Evolutionary conservation across 2,113 vertebrate species (phyloP).

Genomic region (Vidua macroura): DNA sequence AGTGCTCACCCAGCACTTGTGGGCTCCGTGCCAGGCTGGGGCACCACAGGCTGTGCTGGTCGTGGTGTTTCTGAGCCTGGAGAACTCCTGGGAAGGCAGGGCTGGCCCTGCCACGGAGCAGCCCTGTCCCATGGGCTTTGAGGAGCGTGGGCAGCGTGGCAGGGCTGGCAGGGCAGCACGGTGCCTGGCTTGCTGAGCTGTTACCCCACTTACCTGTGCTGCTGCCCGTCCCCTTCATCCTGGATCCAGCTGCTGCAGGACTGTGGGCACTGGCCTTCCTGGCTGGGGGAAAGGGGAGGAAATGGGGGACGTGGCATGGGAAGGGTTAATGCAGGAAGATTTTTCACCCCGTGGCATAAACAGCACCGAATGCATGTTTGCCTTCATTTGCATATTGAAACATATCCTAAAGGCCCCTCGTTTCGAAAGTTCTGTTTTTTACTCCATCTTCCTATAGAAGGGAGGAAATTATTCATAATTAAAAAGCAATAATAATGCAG

Average conservation of each 20-base stretch:
- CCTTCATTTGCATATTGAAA: slow-evolving; percentile 70
- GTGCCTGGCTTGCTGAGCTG: rapidly evolving
- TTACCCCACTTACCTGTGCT: rapidly evolving
- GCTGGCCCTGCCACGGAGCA: not conserved
- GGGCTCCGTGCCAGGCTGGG: rapidly evolving
- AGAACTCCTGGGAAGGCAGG: not conserved
- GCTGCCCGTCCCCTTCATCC: not conserved
- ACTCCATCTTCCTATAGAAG: slow-evolving; percentile 68
- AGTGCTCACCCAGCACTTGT: rapidly evolving
- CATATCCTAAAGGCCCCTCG: slow-evolving; percentile 64
- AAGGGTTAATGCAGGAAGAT: slow-evolving; percentile 53
- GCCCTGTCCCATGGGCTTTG: rapidly evolving
- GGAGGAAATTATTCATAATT: slow-evolving; percentile 77
- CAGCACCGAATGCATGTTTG: slow-evolving; percentile 66
- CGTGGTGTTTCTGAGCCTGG: rapidly evolving
- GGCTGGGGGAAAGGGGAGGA: not conserved
- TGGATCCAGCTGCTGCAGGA: not conserved
- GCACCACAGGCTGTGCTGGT: not conserved
- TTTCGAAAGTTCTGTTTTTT: slow-evolving; percentile 56
- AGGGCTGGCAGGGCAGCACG: not conserved
- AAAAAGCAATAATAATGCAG: slow-evolving; percentile 77
- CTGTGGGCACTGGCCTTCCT: rapidly evolving
- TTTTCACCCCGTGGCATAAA: slow-evolving; percentile 70
- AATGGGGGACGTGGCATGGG: rapidly evolving
- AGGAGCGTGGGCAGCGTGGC: not conserved